Percentiles rank a stretch among this genome's conserved stretches.
These are phyloP conservation scores for Parnassius glacialis DNA, from an alignment of 2,888 invertebrate genomes.

Conservation along the genomic window DNA sequence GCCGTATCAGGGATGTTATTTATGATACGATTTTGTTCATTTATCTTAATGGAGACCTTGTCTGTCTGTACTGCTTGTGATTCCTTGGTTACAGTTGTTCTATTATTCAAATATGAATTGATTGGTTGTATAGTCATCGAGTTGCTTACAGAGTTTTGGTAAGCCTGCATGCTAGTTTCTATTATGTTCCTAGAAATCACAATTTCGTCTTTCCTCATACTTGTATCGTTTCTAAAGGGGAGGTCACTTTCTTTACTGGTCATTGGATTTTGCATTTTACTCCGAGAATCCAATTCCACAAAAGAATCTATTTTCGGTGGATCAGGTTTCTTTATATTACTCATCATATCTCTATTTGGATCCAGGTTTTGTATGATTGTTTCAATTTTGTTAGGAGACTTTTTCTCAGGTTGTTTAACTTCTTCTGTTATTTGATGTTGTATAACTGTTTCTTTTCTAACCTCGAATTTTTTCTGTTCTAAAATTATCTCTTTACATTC, in stretches of 20 bases:
- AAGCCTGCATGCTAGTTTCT: conserved; percentile 60
- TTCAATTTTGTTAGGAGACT: conserved; percentile 67
- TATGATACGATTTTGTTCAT: conserved; percentile 54
- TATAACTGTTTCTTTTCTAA: conserved; percentile 73
- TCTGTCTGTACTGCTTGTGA: conserved; percentile 69
- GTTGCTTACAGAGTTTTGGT: conserved; percentile 59
- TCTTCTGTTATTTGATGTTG: conserved; percentile 69
- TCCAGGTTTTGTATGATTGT: conserved; percentile 65
- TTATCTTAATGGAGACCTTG: conserved; percentile 57
- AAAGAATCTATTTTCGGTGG: conserved; percentile 60
- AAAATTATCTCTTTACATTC: conserved; percentile 39
- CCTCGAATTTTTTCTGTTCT: conserved; percentile 62
- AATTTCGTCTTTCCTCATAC: conserved; percentile 65
- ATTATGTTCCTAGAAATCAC: conserved; percentile 64
- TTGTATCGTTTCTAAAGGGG: conserved; percentile 60
- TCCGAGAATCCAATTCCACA: conserved; percentile 55
- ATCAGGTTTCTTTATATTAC: conserved; percentile 57
- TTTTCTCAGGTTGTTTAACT: conserved; percentile 56
- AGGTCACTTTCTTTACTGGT: conserved; percentile 61
- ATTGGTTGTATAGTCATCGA: conserved; percentile 73
- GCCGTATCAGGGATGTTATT: conserved; percentile 51
- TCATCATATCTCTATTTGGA: conserved; percentile 54
- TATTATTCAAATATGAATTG: conserved; percentile 61
- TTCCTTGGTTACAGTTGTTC: conserved; percentile 61
- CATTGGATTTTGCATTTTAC: conserved; percentile 50